Evolutionary conservation across 2,888 invertebrate genomes (phyloP).

Genomic region (Troides helena): DNA sequence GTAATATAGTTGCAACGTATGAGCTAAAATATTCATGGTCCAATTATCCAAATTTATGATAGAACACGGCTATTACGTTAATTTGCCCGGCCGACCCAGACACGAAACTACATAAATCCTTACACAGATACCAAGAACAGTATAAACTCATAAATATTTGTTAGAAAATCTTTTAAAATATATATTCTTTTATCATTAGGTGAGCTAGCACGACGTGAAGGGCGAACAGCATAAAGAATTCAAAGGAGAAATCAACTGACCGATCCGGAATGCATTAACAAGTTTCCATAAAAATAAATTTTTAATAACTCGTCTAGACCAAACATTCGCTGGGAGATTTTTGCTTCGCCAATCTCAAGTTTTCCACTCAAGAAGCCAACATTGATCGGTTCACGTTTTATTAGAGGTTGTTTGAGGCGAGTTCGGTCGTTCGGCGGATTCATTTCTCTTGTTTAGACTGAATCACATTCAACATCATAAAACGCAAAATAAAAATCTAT

Average conservation of each 20-base stretch:
- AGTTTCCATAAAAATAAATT: conserved; percentile 65
- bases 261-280: conserved; percentile 51
- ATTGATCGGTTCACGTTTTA: conserved; percentile 63
- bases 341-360: conserved; percentile 62
- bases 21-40: conserved; percentile 49
- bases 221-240: conserved; percentile 21
- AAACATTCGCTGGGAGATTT: conserved; percentile 59
- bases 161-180: not conserved
- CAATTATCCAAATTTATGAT: conserved; percentile 50
- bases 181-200: not conserved
- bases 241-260: conserved; percentile 35
- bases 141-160: conserved; percentile 8
- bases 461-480: conserved; percentile 66
- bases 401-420: conserved; percentile 52
- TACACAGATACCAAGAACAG: conserved; percentile 4
- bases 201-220: conserved; percentile 5
- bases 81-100: conserved; percentile 17
- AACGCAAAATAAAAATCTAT: conserved; percentile 67
- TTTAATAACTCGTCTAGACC: conserved; percentile 77
- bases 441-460: conserved; percentile 68
- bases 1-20: conserved; percentile 37
- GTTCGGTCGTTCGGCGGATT: conserved; percentile 49
- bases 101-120: conserved; percentile 12
- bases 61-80: conserved; percentile 40
- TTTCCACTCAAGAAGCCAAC: conserved; percentile 59